Evolutionary conservation across 2,797 vertebrate species (phyloP).

Genomic region (Girardinus metallicus): DNA sequence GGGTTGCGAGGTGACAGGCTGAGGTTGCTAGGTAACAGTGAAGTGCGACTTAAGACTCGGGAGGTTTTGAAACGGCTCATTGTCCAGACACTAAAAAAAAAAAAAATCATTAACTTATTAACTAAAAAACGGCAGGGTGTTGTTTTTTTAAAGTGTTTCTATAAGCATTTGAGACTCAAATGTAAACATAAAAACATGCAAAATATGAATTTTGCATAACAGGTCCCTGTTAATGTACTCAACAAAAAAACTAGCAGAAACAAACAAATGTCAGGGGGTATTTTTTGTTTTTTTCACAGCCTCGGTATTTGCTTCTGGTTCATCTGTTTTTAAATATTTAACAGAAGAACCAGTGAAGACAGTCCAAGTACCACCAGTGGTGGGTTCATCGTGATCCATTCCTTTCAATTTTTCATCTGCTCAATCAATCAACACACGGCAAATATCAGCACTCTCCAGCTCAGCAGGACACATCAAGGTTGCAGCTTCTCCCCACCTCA

Average conservation of each 20-base stretch:
- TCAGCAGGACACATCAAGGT: slow-evolving; percentile 74
- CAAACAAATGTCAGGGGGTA: neutral
- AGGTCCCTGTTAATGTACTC: neutral
- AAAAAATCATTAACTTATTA: no score
- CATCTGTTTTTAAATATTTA: neutral
- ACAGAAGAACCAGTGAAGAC: neutral
- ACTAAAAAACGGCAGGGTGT: no score
- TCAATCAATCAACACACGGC: slow-evolving; percentile 5
- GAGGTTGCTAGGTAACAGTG: no score
- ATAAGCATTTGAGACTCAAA: no score
- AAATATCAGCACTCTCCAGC: slow-evolving; percentile 60
- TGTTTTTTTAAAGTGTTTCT: no score
- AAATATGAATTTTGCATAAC: no score
- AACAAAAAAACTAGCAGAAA: neutral
- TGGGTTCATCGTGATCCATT: neutral
- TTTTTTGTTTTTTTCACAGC: neutral
- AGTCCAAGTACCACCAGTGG: neutral
- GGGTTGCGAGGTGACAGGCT: no score
- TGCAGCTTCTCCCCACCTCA: slow-evolving; percentile 54
- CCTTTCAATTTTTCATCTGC: neutral
- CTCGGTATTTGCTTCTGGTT: neutral
- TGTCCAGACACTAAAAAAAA: no score
- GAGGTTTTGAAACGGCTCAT: no score
- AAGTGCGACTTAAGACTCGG: no score
- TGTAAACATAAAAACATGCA: no score